Evolutionary conservation across 92 coral and sea anemone genomes (phyloP), one percentile per base, ranked within the genome.

Genomic region (Phymanthus crucifer): DNA sequence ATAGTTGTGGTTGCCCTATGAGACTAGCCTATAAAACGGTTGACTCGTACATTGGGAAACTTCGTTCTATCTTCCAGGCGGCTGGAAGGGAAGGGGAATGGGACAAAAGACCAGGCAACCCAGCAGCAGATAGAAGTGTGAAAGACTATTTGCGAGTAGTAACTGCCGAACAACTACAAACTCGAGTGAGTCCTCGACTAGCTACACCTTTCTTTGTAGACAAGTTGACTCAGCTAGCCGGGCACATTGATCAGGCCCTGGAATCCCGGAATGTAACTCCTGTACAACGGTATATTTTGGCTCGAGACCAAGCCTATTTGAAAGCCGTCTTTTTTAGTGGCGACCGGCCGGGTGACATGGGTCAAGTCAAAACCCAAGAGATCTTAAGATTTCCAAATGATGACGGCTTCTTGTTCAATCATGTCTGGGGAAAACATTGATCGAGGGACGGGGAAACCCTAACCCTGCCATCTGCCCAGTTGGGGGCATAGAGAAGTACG

Each of bases 191-290:
- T 12, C 88, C 88, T 3, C 82, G 82, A 73, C 93, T 78, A 66
- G 89, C 89, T 23, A 85, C 84, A 12, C 92, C 92, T 7, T 80
- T 88, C 57, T 84, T 88, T 27, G 84, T 88, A 9, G 80, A 83
- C 47, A 87, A 87, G 66, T 40, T 77, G 52, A 43, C 83, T 2
- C 73, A 61, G 23, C 48, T 72, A 8, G 61, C 73, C 3, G 33
- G 7, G 1, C 76, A 57, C 38, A 27, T 87, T 31, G 87, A 82
- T n/a, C 21, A 56, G 54, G 58, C 58, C 47, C 70, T 86, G 82
- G 19, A 29, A 32, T 4, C 23, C n/a, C 17, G 80, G 2, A 56
- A 67, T 6, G 13, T 13, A 27, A 64, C 27, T 18, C 68, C 88
- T 0, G 38, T 71, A 36, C 74, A 78, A 36, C 38, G 83, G 32